phyloP scores from a whole-genome alignment of 2,113 vertebrate species.

The Spilogale gracilis region DNA sequence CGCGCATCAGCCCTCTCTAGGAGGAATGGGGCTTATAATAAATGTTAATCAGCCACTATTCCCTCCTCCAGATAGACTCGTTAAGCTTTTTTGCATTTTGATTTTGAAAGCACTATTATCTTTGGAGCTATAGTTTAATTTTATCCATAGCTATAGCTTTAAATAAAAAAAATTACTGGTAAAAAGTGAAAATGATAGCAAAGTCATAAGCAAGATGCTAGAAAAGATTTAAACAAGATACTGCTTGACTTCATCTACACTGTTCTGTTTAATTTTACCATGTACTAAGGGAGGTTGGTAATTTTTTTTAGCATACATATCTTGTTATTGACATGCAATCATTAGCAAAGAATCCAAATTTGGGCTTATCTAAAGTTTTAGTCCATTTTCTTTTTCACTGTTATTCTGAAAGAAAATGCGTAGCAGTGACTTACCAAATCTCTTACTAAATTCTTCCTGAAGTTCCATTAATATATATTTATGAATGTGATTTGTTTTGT shows the following conservation, averaged over 20 bases:
- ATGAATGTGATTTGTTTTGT: not conserved
- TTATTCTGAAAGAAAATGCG: constrained; percentile 15
- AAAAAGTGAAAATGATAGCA: constrained; percentile 58
- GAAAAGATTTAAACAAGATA: not conserved
- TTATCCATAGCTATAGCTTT: not conserved
- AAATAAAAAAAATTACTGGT: constrained; percentile 65
- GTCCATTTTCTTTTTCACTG: not conserved
- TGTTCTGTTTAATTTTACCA: not conserved
- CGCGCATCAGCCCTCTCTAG: not conserved
- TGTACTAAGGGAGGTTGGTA: not conserved
- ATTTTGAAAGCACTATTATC: constrained; percentile 9
- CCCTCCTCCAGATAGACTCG: not conserved
- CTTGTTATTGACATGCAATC: not conserved
- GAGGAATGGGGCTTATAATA: constrained; percentile 46
- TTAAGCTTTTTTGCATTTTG: not conserved
- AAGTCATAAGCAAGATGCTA: constrained; percentile 11
- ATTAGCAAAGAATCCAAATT: not conserved
- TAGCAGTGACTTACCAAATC: not conserved
- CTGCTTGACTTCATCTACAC: not conserved
- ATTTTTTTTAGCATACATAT: not conserved
- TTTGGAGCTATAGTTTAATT: constrained; percentile 29
- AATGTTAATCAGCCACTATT: not conserved
- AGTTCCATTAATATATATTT: constrained; percentile 17
- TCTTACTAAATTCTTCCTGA: not conserved
- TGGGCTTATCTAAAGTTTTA: not conserved